phyloP scores from a whole-genome alignment of 2,797 vertebrate species.

The Megaceryle alcyon region DNA sequence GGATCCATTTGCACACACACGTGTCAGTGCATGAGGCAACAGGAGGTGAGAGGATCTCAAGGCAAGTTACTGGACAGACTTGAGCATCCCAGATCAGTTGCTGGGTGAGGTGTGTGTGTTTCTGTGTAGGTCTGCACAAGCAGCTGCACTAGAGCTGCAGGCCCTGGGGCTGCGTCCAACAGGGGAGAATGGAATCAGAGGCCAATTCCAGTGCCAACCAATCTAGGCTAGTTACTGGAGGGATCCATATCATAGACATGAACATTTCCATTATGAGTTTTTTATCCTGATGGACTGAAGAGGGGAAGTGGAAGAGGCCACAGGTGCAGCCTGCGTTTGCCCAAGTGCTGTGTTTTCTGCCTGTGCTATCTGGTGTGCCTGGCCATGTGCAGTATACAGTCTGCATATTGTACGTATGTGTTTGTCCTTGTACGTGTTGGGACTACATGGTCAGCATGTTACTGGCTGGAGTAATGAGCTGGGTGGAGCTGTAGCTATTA shows the following conservation, averaged over 20 bases:
- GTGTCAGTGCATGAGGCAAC: not conserved
- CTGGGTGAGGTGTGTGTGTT: not conserved
- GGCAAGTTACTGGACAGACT: not conserved
- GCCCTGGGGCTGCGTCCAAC: not conserved
- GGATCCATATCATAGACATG: fast-evolving
- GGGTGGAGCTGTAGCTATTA: not conserved
- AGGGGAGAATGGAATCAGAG: not conserved
- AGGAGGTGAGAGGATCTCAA: not conserved
- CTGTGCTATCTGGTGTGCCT: not conserved
- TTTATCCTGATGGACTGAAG: not conserved
- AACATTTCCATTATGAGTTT: not conserved
- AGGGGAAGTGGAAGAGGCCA: not conserved
- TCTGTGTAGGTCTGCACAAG: not conserved
- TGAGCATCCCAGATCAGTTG: not conserved
- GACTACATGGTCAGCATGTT: not conserved
- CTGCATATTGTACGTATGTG: not conserved
- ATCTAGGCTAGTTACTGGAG: not conserved
- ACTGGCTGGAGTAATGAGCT: not conserved
- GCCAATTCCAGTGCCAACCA: not conserved
- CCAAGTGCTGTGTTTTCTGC: not conserved
- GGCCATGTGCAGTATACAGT: too few relatives aligned
- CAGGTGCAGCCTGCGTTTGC: not conserved
- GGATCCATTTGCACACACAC: not conserved
- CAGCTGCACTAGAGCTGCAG: not conserved
- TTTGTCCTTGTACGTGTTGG: not conserved